Conservation (phyloP, 2,888 invertebrate genomes). For the Drosophila neotestacea region DNA sequence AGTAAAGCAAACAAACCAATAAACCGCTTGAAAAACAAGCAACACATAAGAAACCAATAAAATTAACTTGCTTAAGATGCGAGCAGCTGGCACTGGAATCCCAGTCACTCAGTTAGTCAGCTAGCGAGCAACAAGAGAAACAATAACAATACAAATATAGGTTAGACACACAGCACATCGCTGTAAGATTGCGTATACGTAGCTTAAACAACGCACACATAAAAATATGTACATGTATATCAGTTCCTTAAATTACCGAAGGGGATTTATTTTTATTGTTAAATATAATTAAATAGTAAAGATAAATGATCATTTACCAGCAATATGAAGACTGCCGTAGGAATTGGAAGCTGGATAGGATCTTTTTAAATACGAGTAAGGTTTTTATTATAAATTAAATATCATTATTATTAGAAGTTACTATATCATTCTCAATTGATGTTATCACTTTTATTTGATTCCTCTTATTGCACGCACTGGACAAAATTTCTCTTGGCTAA, state of each 20-base stretch:
- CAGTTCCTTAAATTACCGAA: slow-evolving; percentile 47
- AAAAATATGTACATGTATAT: slow-evolving; percentile 31
- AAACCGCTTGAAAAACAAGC: slow-evolving; percentile 22
- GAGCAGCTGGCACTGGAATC: slow-evolving; percentile 40
- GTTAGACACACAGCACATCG: slow-evolving; percentile 51
- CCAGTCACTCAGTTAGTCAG: slow-evolving; percentile 24
- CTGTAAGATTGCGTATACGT: slow-evolving; percentile 64
- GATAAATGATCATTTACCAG: slow-evolving; percentile 45
- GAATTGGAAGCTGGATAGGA: not conserved
- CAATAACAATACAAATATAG: slow-evolving; percentile 56
- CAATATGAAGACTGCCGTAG: slow-evolving; percentile 15
- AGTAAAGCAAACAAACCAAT: slow-evolving; percentile 56
- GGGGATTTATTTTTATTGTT: slow-evolving; percentile 39
- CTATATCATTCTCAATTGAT: slow-evolving; percentile 15
- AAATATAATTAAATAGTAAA: slow-evolving; percentile 48
- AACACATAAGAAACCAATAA: slow-evolving; percentile 58
- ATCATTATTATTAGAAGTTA: slow-evolving; percentile 20
- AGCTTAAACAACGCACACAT: slow-evolving; percentile 28
- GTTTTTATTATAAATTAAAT: not conserved
- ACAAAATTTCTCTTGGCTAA: slow-evolving; percentile 15
- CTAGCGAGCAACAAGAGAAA: slow-evolving; percentile 33
- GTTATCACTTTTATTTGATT: slow-evolving; percentile 34
- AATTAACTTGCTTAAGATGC: slow-evolving; percentile 58
- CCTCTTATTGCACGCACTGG: slow-evolving; percentile 16
- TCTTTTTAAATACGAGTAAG: not conserved